phyloP scores from a whole-genome alignment of 2,797 vertebrate genomes.

The Falco peregrinus region DNA sequence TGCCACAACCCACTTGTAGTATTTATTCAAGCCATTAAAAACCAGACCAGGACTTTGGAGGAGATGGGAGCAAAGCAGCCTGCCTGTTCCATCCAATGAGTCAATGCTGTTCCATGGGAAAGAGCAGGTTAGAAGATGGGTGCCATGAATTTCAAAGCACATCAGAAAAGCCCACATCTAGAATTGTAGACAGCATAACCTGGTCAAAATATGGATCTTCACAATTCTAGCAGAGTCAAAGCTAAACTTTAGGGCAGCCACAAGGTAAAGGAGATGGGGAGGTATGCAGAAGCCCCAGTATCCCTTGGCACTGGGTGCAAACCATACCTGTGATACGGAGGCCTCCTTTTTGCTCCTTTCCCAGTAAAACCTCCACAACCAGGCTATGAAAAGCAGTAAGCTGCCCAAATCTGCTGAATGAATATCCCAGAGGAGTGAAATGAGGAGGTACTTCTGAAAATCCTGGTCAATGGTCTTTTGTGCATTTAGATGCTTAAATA shows the following conservation, averaged over 20 bases:
- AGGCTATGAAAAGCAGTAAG: background rate
- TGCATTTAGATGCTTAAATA: slow-evolving; percentile 3
- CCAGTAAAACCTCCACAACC: background rate
- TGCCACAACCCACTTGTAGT: background rate
- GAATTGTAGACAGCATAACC: background rate
- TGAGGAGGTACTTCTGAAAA: background rate
- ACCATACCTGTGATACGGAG: background rate
- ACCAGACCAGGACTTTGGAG: background rate
- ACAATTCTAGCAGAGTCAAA: background rate
- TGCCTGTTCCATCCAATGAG: background rate
- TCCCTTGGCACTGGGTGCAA: background rate
- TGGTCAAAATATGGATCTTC: background rate
- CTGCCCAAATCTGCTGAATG: slow-evolving; percentile 7
- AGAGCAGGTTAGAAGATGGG: background rate
- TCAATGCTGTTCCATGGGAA: background rate
- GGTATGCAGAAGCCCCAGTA: background rate
- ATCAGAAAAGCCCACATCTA: background rate
- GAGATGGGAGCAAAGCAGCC: background rate
- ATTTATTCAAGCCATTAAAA: background rate
- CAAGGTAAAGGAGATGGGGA: background rate
- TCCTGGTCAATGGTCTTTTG: background rate
- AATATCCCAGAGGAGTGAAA: background rate
- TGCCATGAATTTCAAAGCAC: background rate
- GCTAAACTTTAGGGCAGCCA: background rate
- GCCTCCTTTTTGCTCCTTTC: background rate